Evolutionary conservation across 2,888 invertebrate species (phyloP).

Genomic region (Deladenus siricidicola): DNA sequence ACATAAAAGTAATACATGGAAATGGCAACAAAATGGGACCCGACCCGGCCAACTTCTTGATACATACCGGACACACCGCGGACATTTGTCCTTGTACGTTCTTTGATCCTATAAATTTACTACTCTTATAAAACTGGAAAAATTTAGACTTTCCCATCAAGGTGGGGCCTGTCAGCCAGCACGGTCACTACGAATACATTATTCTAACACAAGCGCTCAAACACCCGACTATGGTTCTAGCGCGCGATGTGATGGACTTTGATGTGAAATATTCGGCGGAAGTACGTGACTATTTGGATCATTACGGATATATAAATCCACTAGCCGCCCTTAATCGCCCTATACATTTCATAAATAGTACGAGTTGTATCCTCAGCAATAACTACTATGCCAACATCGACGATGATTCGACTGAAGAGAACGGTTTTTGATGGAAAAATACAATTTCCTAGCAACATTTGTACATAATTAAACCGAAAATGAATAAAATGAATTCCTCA

Average conservation of each 20-base stretch:
- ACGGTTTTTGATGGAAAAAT: no score
- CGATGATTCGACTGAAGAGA: no score
- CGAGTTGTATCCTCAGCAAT: neutral
- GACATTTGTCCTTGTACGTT: conserved; percentile 51
- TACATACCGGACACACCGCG: conserved; percentile 42
- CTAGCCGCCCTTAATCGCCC: neutral
- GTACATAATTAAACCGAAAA: neutral
- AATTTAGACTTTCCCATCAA: conserved; percentile 43
- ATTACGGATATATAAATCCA: conserved; percentile 34
- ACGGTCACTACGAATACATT: conserved; percentile 44
- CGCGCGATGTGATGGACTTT: conserved; percentile 36
- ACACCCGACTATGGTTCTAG: conserved; percentile 50
- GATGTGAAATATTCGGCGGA: conserved; percentile 33
- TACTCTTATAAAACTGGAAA: conserved; percentile 1
- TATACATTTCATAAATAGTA: neutral
- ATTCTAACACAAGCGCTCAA: conserved; percentile 47
- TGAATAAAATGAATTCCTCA: neutral
- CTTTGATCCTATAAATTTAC: neutral
- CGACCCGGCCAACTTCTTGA: conserved; percentile 45
- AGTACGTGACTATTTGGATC: conserved; percentile 42
- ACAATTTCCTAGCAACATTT: neutral
- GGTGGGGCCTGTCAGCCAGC: conserved; percentile 33
- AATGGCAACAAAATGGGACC: conserved; percentile 47
- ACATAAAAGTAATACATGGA: conserved; percentile 30
- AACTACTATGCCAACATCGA: neutral